Evolutionary conservation across 2,797 vertebrate species (phyloP).

Genomic region (Galagoides demidoff): DNA sequence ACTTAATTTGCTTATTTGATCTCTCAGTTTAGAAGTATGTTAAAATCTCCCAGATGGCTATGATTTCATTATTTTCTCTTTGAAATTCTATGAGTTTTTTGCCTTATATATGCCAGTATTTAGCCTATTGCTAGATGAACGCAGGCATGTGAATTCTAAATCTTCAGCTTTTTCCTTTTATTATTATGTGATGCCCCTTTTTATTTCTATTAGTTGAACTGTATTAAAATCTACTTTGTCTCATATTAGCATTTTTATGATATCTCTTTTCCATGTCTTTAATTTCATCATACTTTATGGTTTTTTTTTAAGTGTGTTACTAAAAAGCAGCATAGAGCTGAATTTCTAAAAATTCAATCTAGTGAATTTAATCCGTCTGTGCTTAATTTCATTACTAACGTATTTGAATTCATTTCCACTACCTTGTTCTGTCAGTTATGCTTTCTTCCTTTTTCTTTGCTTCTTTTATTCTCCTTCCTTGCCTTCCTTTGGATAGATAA

Average conservation of each 20-base stretch:
- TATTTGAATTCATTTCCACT: conserved; percentile 3
- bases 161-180: neutral
- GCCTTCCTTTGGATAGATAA: neutral
- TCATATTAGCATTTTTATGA: conserved; percentile 1
- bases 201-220: neutral
- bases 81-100: neutral
- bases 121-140: neutral
- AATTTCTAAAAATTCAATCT: neutral
- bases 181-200: neutral
- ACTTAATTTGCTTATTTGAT: neutral
- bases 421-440: neutral
- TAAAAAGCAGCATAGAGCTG: neutral
- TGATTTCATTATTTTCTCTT: neutral
- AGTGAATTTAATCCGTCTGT: neutral
- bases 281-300: neutral
- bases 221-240: neutral
- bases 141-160: neutral
- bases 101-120: neutral
- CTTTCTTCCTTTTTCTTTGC: neutral
- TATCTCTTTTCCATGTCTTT: neutral
- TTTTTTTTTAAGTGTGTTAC: neutral
- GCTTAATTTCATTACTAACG: neutral
- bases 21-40: neutral
- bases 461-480: neutral
- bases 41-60: neutral